Evolutionary conservation across 2,888 invertebrate genomes (phyloP).

Genomic region (Leucania comma): DNA sequence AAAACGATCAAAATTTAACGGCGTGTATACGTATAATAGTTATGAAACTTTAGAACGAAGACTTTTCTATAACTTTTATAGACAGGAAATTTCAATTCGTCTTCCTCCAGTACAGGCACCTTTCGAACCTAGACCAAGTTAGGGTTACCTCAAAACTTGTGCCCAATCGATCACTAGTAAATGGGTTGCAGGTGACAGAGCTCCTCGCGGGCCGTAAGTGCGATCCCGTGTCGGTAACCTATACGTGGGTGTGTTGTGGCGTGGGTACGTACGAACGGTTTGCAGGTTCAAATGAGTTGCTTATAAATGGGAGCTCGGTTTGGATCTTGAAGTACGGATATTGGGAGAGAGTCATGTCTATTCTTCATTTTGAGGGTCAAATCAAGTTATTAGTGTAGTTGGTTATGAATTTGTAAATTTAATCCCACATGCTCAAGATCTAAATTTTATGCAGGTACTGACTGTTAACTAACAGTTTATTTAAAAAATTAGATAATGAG

Average conservation of each 20-base stretch:
- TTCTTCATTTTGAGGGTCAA: background rate
- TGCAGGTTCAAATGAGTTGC: background rate
- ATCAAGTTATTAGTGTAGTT: background rate
- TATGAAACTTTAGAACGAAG: background rate
- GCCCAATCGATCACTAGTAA: conserved; percentile 60
- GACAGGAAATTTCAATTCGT: conserved; percentile 2
- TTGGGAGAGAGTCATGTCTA: background rate
- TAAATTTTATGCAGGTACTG: too few relatives aligned
- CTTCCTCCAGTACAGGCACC: background rate
- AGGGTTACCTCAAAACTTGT: conserved; percentile 36
- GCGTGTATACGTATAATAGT: background rate
- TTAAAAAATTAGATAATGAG: too few relatives aligned
- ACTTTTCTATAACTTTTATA: background rate
- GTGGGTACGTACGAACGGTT: background rate
- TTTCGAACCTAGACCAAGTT: conserved; percentile 10
- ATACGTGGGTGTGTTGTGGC: conserved; percentile 8
- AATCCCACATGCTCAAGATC: background rate
- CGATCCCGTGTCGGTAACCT: conserved; percentile 48
- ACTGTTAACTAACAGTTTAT: too few relatives aligned
- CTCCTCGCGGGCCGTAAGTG: conserved; percentile 52
- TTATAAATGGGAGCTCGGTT: background rate
- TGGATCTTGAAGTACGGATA: conserved; percentile 8
- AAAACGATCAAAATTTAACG: too few relatives aligned
- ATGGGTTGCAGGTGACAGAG: conserved; percentile 59
- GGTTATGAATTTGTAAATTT: background rate